Evolutionary conservation across 2,113 vertebrate species (phyloP), one percentile per base, ranked within the genome.

Genomic region (Cyanistes caeruleus): DNA sequence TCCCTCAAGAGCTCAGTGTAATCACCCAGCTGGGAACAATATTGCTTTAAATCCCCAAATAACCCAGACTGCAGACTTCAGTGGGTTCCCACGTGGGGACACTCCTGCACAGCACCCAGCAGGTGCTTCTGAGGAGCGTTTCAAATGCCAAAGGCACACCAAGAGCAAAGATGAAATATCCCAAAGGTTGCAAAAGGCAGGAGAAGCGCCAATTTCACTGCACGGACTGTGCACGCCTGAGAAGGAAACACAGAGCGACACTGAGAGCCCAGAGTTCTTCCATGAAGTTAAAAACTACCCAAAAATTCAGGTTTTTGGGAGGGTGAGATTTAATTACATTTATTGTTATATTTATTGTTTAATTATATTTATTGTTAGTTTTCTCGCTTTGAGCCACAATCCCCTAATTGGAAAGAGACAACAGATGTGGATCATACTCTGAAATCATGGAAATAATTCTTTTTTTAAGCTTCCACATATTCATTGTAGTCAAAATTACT

Each of bases 141-240:
- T 39, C 53, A 83, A 73, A 76, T 2, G 11, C 20, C 76, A 52
- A 56, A 88, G 20, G 5, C 20, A 28, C n/a, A 24, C 21, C 22
- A 24, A 44, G 53, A 84, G 5, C 4, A n/a, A 73, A 76, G 20
- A 11, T 16, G 3, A 69, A 84, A 64, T 27, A 27, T 2, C 27
- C 13, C 27, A 79, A 64, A 64, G 0, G 0, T 20, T 76, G 39
- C 39, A 80, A 86, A 79, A 76, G 15, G n/a, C 10, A 23, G 60
- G 8, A 70, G 33, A 46, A 73, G 13, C 22, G 35, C 3, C 12
- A 21, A 9, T 49, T 80, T 58, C 20, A 28, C 6, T 19, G 6
- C 31, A 55, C 0, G 1, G 30, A 24, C 14, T 53, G 11, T 5
- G 5, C 15, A n/a, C 1, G 1, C 5, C 37, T 73, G 11, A 24